Conservation (phyloP, 2,888 invertebrate species). For the Orchesella flavescens region DNA sequence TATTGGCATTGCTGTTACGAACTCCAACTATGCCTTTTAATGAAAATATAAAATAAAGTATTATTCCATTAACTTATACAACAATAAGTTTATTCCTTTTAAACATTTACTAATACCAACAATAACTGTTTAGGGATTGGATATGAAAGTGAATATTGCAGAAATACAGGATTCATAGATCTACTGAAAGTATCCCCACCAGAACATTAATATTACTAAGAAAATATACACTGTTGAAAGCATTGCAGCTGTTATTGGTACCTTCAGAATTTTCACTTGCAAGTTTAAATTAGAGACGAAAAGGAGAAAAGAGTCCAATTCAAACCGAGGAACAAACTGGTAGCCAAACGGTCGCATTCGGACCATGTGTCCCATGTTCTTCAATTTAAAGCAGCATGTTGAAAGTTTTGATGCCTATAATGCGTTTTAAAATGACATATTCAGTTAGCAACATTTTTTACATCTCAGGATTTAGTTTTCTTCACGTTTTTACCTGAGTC, state of each 20-base stretch:
- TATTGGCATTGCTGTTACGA: too few relatives aligned
- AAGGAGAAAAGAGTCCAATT: constrained; percentile 84
- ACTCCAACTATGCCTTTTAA: too few relatives aligned
- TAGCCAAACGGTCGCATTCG: constrained; percentile 86
- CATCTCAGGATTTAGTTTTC: neutral
- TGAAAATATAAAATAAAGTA: too few relatives aligned
- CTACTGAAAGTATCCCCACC: constrained; percentile 77
- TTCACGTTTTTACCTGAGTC: constrained; percentile 77
- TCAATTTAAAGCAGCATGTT: constrained; percentile 82
- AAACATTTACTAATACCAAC: too few relatives aligned
- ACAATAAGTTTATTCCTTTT: too few relatives aligned
- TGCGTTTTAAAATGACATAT: constrained; percentile 68
- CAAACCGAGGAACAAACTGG: constrained; percentile 83
- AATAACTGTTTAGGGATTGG: too few relatives aligned
- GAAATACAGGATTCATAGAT: neutral
- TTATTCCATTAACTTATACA: too few relatives aligned
- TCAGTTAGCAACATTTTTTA: constrained; percentile 11
- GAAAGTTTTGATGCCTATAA: constrained; percentile 84
- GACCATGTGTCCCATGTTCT: constrained; percentile 85
- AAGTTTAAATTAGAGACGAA: constrained; percentile 85
- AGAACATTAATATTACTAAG: constrained; percentile 79
- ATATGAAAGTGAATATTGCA: too few relatives aligned
- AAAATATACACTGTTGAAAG: constrained; percentile 80
- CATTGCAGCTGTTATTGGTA: constrained; percentile 83
- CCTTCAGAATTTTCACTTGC: constrained; percentile 83